Base-by-base conservation (phyloP, 2,797 vertebrate species). In the Gambusia yucatana region DNA sequence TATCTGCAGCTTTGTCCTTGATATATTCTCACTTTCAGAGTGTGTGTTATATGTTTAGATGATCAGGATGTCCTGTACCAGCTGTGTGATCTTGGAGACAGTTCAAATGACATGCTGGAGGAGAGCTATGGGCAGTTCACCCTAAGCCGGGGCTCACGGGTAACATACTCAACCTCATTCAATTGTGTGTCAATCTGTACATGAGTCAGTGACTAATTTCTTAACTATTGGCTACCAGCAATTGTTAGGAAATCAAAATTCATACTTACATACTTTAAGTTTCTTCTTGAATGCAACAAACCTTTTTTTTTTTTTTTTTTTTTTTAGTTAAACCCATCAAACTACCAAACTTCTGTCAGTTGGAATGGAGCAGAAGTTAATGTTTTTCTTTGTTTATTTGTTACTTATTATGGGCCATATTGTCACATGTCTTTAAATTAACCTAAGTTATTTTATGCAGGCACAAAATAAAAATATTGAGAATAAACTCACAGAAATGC, bases 21-120 rank as follows among this genome's bases (percentile, higher is more conserved):
- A 69, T 39, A 20, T 47, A 41, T 41, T 47, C 13, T 70, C 69
- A 44, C 3, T 43, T 25, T n/a, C 28, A 46, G 39, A 50, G 41
- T 65, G 87, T 41, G 82, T 41, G 82, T 59, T 78, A 16, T 73
- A 9, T 52, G 36, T 78, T 10, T 47, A 91, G 90, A 90, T 77
- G 78, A 91, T 14, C 85, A 85, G 39, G 84, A 89, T 61, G 75
- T 67, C 44, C 67, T 82, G 25, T 79, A 75, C 61, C 84, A 76
- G 63, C 75, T 89, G n/a, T 75, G 65, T 75, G 72, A 88, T 73
- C 77, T 61, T 20, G 86, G 89, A 77, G 90, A 93, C 67, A 89
- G 84, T 82, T 89, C 87, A 73, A 91, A 92, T 84, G 90, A 94
- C 30, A 47, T 85, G 47, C 63, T 83, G 46, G 88, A 87, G 63